phyloP scores from a whole-genome alignment of 1,140 invertebrate species.

The Drosophila orena region DNA sequence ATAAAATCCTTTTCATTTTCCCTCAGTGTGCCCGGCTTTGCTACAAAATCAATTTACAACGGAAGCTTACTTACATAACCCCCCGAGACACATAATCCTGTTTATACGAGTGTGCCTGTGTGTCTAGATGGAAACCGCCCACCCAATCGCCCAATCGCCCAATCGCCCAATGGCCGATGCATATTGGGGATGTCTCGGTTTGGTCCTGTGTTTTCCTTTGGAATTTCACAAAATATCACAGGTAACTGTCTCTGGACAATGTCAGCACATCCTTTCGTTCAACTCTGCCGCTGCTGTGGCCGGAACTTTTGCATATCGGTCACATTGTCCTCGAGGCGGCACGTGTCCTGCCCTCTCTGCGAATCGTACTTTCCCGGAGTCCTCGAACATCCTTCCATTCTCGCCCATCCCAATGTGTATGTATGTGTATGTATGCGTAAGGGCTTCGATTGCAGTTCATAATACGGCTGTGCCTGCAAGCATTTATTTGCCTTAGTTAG shows the following conservation, averaged over 20 bases:
- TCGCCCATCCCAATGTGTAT: not conserved
- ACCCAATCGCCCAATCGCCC: slow-evolving; percentile 21
- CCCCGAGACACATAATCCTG: slow-evolving; percentile 69
- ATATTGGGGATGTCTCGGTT: slow-evolving; percentile 43
- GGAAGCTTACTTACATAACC: slow-evolving; percentile 76
- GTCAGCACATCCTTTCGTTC: slow-evolving; percentile 56
- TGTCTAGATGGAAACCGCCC: slow-evolving; percentile 22
- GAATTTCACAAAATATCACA: slow-evolving; percentile 68
- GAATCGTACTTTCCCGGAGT: slow-evolving; percentile 12
- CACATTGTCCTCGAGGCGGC: slow-evolving; percentile 64
- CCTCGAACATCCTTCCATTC: not conserved
- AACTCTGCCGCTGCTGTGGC: slow-evolving; percentile 43
- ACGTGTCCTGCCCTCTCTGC: slow-evolving; percentile 45
- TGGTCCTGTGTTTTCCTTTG: slow-evolving; percentile 51
- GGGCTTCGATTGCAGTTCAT: slow-evolving; percentile 69
- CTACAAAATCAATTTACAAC: slow-evolving; percentile 75
- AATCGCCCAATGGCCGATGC: slow-evolving; percentile 22
- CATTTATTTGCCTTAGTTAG: slow-evolving; percentile 66
- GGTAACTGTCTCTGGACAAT: slow-evolving; percentile 73
- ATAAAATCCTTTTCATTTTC: slow-evolving; percentile 69
- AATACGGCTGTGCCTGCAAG: slow-evolving; percentile 58
- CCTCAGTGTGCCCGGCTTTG: slow-evolving; percentile 56
- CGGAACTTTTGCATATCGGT: slow-evolving; percentile 69
- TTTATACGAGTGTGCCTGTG: slow-evolving; percentile 52
- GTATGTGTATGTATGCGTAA: slow-evolving; percentile 38